Evolutionary conservation across 1,140 invertebrate species (phyloP).

Genomic region (Drosophila sucinea): DNA sequence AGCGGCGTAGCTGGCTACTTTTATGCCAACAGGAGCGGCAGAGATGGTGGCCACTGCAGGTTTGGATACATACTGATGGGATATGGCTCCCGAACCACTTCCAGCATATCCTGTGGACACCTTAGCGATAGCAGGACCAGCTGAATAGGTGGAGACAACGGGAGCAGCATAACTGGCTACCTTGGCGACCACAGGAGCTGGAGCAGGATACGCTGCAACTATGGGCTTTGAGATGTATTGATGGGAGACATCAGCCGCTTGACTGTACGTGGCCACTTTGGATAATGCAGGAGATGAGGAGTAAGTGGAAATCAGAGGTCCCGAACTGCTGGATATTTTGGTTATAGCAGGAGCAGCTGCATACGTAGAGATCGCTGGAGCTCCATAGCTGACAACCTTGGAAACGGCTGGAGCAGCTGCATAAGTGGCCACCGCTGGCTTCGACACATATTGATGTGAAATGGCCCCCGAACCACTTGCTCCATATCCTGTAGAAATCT

Average conservation of each 20-base stretch:
- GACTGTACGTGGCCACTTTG: constrained; percentile 34
- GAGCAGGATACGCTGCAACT: neutral
- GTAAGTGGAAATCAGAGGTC: constrained; percentile 28
- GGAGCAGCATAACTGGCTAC: constrained; percentile 35
- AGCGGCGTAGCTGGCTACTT: constrained; percentile 34
- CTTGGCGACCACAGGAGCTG: constrained; percentile 35
- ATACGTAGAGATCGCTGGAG: constrained; percentile 48
- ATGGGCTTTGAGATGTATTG: constrained; percentile 29
- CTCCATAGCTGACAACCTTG: constrained; percentile 45
- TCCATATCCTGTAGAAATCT: constrained; percentile 44
- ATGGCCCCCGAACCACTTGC: constrained; percentile 49
- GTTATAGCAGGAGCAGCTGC: constrained; percentile 35
- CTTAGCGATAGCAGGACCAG: constrained; percentile 22
- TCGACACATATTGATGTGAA: constrained; percentile 72
- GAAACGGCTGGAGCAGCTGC: constrained; percentile 36
- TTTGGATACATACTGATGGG: constrained; percentile 53
- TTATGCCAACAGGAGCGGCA: constrained; percentile 32
- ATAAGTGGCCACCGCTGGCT: constrained; percentile 49
- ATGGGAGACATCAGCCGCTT: constrained; percentile 33
- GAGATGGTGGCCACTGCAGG: constrained; percentile 29
- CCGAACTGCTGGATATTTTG: constrained; percentile 41
- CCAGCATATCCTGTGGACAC: constrained; percentile 10
- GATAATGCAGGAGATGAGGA: constrained; percentile 26
- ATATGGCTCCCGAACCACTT: constrained; percentile 35
- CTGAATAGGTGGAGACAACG: neutral